These are phyloP conservation scores for Caiman crocodilus DNA, from an alignment of 2,797 vertebrate genomes.

Conservation along the genomic window DNA sequence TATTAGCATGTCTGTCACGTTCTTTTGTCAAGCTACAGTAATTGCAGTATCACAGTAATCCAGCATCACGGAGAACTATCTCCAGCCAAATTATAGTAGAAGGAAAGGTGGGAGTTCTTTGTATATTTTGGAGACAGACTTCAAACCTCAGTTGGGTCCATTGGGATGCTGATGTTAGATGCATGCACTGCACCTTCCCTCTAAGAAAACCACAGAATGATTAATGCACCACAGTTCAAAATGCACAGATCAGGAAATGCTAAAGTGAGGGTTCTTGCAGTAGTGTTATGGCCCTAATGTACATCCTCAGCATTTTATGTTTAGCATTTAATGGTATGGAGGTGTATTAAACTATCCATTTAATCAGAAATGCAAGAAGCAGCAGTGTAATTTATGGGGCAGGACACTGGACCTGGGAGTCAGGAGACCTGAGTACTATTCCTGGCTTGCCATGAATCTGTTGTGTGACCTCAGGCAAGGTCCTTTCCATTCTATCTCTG, in stretches of 20 bases:
- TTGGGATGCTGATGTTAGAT: not conserved
- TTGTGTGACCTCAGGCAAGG: not conserved
- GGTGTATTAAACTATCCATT: not conserved
- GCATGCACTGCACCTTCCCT: not conserved
- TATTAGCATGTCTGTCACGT: not conserved
- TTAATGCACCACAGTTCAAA: not conserved
- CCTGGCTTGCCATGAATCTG: not conserved
- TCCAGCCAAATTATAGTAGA: conserved; percentile 4
- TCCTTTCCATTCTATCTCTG: not conserved
- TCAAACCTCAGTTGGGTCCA: not conserved
- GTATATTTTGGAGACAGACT: not conserved
- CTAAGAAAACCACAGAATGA: not conserved
- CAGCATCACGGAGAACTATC: not conserved
- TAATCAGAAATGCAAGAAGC: not conserved
- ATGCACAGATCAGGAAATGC: not conserved
- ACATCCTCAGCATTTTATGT: not conserved
- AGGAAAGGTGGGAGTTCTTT: not conserved
- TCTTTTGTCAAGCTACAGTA: not conserved
- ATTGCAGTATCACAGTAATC: not conserved
- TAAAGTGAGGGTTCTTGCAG: not conserved
- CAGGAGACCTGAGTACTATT: not conserved
- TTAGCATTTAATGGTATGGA: not conserved
- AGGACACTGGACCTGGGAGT: not conserved
- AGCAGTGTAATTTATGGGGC: not conserved
- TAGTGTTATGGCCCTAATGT: not conserved